Conservation (phyloP, 1,140 invertebrate species). For the Macrobrachium rosenbergii region DNA sequence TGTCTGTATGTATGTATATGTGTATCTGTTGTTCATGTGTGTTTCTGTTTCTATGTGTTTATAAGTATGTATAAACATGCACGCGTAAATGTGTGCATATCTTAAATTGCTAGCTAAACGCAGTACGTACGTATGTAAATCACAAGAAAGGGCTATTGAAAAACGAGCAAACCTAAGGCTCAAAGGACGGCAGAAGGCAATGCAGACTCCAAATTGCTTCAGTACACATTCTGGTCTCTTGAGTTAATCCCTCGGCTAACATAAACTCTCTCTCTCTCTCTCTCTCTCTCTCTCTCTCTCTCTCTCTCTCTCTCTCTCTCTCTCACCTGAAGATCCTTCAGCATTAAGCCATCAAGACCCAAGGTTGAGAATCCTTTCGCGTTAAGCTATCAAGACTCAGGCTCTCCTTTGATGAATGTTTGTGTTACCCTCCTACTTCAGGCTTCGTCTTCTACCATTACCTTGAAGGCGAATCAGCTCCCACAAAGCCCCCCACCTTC, state of each 20-base stretch:
- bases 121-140: too few species aligned
- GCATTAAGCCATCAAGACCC: neutral
- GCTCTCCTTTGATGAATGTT: too few species aligned
- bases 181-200: neutral
- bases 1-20: neutral
- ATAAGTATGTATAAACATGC: neutral
- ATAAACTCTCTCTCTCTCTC: neutral
- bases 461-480: neutral
- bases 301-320: too few species aligned
- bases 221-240: neutral
- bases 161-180: too few species aligned
- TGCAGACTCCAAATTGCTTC: neutral
- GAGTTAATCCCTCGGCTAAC: too few species aligned
- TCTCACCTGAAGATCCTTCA: neutral
- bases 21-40: neutral
- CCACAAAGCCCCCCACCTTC: too few species aligned
- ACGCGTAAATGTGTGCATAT: neutral
- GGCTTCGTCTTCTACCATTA: neutral
- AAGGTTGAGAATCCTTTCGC: too few species aligned
- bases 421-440: too few species aligned
- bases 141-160: too few species aligned
- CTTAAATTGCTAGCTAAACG: too few species aligned
- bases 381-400: too few species aligned
- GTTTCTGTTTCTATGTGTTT: neutral
- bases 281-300: too few species aligned